phyloP scores from a whole-genome alignment of 2,888 invertebrate species.

The Bombylius discolor region DNA sequence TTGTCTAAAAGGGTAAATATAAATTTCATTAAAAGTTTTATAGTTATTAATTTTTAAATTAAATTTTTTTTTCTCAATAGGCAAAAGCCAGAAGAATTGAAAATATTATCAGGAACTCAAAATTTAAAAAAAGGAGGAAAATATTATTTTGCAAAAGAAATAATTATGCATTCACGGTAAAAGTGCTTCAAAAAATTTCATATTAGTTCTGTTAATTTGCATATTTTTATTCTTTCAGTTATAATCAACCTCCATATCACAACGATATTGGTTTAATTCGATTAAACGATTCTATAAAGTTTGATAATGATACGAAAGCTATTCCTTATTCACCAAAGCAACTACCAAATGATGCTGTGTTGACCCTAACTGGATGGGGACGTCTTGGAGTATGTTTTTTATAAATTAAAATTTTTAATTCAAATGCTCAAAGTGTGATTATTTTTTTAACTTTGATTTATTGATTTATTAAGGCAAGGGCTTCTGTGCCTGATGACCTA shows the following conservation, averaged over 20 bases:
- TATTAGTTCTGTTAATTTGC: neutral
- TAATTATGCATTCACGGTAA: constrained; percentile 19
- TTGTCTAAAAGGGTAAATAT: constrained; percentile 21
- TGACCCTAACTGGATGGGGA: constrained; percentile 52
- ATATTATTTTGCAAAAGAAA: constrained; percentile 22
- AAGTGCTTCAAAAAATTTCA: neutral
- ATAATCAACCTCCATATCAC: constrained; percentile 24
- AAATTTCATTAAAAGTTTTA: neutral
- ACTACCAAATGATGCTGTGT: constrained; percentile 38
- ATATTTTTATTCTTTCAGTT: neutral
- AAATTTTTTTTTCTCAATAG: constrained; percentile 6
- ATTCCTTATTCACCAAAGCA: constrained; percentile 42
- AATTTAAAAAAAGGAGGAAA: constrained; percentile 23
- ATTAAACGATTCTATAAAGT: constrained; percentile 40
- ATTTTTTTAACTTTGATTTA: neutral
- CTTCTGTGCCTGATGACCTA: constrained; percentile 41
- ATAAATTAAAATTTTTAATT: neutral
- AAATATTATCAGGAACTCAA: constrained; percentile 28
- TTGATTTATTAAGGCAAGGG: constrained; percentile 24
- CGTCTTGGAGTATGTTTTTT: constrained; percentile 23
- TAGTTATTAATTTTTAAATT: too few relatives aligned
- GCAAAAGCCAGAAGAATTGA: constrained; percentile 19
- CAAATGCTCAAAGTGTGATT: neutral
- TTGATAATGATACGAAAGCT: constrained; percentile 41
- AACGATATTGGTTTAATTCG: constrained; percentile 59